These are phyloP conservation scores for Craterocephalus amniculus DNA, from an alignment of 2,797 vertebrate species.

Conservation along the genomic window DNA sequence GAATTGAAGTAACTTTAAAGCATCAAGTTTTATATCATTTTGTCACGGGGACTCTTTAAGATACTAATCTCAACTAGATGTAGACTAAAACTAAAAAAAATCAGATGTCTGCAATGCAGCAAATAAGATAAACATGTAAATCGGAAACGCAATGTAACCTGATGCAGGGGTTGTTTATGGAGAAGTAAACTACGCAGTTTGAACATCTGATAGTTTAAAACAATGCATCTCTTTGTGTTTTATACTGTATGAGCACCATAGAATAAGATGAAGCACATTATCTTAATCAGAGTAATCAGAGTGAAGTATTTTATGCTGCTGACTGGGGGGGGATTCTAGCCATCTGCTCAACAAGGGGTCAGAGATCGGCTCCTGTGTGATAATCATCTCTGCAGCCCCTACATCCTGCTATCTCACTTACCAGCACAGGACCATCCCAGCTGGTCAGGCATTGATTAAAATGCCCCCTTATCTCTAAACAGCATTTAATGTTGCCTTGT, in stretches of 20 bases:
- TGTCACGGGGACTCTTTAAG: too few species aligned
- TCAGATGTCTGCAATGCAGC: too few species aligned
- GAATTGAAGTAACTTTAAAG: too few species aligned
- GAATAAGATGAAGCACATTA: neutral
- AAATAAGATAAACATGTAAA: too few species aligned
- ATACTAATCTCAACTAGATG: too few species aligned
- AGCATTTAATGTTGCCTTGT: neutral
- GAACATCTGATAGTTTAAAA: neutral
- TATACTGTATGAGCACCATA: neutral
- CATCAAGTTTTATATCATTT: too few species aligned
- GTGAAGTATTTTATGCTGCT: neutral
- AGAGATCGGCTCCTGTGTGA: conserved; percentile 53
- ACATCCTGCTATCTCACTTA: conserved; percentile 67
- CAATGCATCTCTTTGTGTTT: neutral
- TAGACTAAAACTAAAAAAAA: too few species aligned
- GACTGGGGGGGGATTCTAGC: conserved; percentile 12
- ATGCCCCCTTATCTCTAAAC: neutral
- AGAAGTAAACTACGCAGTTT: too few species aligned
- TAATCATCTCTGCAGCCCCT: conserved; percentile 66
- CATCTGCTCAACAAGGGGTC: conserved; percentile 57
- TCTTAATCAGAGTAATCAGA: too few species aligned
- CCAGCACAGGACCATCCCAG: conserved; percentile 63
- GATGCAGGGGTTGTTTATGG: too few species aligned
- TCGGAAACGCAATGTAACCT: too few species aligned
- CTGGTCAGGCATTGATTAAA: neutral